Evolutionary conservation across 2,113 vertebrate species (phyloP).

Genomic region (Callionymus lyra): DNA sequence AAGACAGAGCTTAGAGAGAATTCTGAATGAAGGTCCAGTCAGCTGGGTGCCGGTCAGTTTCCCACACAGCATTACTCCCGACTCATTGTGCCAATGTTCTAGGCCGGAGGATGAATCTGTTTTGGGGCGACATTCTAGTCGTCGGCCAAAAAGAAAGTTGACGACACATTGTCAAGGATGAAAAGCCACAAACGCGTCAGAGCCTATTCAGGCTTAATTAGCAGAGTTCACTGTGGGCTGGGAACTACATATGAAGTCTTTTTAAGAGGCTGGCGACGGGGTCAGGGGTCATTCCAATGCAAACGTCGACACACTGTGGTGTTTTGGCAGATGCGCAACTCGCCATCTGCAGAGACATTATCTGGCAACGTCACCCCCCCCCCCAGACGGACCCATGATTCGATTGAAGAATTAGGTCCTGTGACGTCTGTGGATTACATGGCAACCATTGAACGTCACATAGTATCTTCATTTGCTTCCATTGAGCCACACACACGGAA

Average conservation of each 20-base stretch:
- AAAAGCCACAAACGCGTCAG: constrained; percentile 41
- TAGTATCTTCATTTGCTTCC: too few relatives aligned
- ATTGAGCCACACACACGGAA: too few relatives aligned
- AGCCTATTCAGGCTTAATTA: constrained; percentile 54
- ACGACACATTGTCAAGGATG: constrained; percentile 33
- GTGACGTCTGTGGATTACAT: too few relatives aligned
- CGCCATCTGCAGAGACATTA: too few relatives aligned
- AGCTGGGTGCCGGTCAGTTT: constrained; percentile 23
- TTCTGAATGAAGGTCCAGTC: constrained; percentile 9
- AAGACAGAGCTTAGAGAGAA: constrained; percentile 26
- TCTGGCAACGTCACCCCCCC: too few relatives aligned
- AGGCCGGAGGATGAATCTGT: constrained; percentile 21
- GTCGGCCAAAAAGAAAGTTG: constrained; percentile 21
- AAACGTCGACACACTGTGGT: constrained; percentile 33
- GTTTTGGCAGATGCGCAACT: constrained; percentile 1
- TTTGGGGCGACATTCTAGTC: constrained; percentile 24
- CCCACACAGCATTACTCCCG: constrained; percentile 27
- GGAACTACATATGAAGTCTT: constrained; percentile 37
- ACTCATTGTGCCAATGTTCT: constrained; percentile 17
- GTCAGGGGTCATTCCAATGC: constrained; percentile 34
- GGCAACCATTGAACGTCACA: too few relatives aligned
- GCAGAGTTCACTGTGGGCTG: constrained; percentile 44
- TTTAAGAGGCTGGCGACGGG: constrained; percentile 35
- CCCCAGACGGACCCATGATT: too few relatives aligned
- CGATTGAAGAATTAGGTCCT: too few relatives aligned